Conservation (phyloP, 2,888 invertebrate species). For the Elegia similella region DNA sequence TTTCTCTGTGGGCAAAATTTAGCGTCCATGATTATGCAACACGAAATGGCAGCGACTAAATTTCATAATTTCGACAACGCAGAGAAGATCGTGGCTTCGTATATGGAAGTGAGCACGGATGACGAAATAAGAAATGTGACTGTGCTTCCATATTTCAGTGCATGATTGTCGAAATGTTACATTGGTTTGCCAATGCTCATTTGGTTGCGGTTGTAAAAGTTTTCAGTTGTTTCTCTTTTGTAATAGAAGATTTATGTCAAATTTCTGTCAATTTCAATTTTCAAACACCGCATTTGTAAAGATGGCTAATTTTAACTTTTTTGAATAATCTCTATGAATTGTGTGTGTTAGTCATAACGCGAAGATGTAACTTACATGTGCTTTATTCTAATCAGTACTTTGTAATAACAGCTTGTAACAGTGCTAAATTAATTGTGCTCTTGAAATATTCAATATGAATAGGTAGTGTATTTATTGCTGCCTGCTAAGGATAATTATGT, state of each 20-base stretch:
- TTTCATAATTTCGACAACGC: slow-evolving; percentile 73
- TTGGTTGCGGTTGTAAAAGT: not conserved
- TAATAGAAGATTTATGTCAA: not conserved
- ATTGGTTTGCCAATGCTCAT: slow-evolving; percentile 1
- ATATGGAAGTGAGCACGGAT: slow-evolving; percentile 54
- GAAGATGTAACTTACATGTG: not conserved
- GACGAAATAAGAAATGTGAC: slow-evolving; percentile 65
- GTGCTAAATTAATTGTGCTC: slow-evolving; percentile 11
- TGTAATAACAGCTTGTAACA: slow-evolving; percentile 9
- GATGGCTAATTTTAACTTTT: too few relatives aligned
- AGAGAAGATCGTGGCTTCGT: slow-evolving; percentile 66
- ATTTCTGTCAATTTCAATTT: too few relatives aligned
- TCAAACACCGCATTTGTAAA: too few relatives aligned
- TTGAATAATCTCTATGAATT: not conserved
- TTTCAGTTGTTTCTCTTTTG: not conserved
- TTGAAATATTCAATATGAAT: slow-evolving; percentile 16
- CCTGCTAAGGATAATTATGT: slow-evolving; percentile 35
- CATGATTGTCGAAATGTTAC: slow-evolving; percentile 3
- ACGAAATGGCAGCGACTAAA: slow-evolving; percentile 78
- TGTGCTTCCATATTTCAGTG: slow-evolving; percentile 24
- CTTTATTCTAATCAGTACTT: not conserved
- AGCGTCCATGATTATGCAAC: slow-evolving; percentile 73
- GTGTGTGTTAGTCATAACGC: not conserved
- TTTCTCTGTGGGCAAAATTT: slow-evolving; percentile 82
- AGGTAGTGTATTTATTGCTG: slow-evolving; percentile 20